phyloP scores from a whole-genome alignment of 64 coral and sea anemone genomes.

The Pachyseris speciosa region DNA sequence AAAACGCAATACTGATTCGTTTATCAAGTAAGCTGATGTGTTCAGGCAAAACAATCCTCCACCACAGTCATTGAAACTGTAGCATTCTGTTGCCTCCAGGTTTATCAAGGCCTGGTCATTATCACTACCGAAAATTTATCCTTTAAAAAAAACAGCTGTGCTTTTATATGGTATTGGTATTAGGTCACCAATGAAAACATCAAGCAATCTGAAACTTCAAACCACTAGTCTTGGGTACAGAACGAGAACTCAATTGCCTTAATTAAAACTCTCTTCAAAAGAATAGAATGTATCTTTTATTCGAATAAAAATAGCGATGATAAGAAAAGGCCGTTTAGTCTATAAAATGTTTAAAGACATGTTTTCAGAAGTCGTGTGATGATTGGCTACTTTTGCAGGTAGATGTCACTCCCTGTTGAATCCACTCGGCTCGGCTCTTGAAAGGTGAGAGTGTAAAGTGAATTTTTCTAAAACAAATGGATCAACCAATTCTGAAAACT shows the following conservation, averaged over 20 bases:
- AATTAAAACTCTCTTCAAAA: neutral
- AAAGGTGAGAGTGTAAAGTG: neutral
- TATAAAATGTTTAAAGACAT: neutral
- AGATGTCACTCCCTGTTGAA: constrained; percentile 14
- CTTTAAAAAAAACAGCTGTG: neutral
- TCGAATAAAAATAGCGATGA: neutral
- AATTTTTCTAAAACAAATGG: no score
- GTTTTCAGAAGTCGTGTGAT: neutral
- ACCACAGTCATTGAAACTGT: no score
- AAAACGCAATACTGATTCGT: no score
- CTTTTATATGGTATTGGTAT: neutral
- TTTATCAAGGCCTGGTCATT: no score
- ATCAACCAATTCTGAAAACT: no score
- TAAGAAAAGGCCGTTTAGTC: neutral
- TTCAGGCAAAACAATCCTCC: no score
- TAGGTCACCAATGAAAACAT: neutral
- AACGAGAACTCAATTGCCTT: no score
- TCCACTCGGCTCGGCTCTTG: neutral
- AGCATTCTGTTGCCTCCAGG: no score
- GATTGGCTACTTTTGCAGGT: constrained; percentile 35
- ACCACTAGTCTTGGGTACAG: neutral
- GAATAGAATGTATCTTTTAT: neutral
- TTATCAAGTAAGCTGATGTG: no score
- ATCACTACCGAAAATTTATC: neutral
- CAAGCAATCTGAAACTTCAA: neutral